phyloP scores from a whole-genome alignment of 1,140 invertebrate genomes.

The Drosophila willistoni region DNA sequence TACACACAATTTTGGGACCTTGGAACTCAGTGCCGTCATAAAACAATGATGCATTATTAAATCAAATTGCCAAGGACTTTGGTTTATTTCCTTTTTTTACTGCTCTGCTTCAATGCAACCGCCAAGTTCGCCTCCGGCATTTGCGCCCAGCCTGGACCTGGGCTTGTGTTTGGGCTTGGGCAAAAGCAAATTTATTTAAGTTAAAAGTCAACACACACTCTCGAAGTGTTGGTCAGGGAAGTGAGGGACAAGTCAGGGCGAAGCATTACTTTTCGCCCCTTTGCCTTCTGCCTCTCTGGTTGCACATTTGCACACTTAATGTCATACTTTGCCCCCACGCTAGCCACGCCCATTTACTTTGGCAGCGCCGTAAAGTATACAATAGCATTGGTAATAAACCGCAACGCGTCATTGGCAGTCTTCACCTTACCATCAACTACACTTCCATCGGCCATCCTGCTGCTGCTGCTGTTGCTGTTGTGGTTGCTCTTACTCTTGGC shows the following conservation, averaged over 20 bases:
- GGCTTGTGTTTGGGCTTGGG: constrained; percentile 23
- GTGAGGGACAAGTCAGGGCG: not conserved
- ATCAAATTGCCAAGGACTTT: constrained; percentile 15
- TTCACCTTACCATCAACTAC: not conserved
- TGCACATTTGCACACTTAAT: constrained; percentile 65
- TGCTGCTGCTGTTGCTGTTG: constrained; percentile 9
- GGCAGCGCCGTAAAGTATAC: constrained; percentile 67
- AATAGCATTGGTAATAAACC: constrained; percentile 71
- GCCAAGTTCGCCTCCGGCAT: constrained; percentile 9
- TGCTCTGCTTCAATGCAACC: constrained; percentile 2
- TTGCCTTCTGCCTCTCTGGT: not conserved
- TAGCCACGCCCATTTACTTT: constrained; percentile 61
- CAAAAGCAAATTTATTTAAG: constrained; percentile 65
- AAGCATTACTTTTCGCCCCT: not conserved
- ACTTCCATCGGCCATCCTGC: not conserved
- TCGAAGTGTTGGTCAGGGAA: not conserved
- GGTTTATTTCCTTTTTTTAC: not conserved
- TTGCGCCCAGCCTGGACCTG: constrained; percentile 3
- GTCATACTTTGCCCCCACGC: constrained; percentile 41
- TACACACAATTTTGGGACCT: not conserved
- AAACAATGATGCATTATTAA: constrained; percentile 22
- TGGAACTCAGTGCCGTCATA: not conserved
- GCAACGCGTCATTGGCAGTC: constrained; percentile 65
- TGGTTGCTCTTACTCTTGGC: constrained; percentile 30
- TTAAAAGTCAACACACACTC: constrained; percentile 50